Evolutionary conservation across 2,797 vertebrate species (phyloP).

Genomic region (Centroberyx gerrardi): DNA sequence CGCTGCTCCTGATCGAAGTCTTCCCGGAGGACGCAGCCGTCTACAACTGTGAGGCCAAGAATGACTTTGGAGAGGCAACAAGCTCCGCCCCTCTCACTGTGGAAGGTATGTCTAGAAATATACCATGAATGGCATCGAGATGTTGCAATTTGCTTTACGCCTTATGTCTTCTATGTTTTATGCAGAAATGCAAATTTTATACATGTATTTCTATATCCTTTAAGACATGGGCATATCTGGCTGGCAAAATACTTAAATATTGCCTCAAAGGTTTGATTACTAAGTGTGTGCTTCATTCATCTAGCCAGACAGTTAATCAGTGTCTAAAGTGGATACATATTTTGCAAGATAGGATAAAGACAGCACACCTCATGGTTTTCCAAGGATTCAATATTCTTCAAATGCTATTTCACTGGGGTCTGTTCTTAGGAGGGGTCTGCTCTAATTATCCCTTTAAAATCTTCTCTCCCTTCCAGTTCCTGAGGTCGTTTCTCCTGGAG

Average conservation of each 20-base stretch:
- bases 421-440: neutral
- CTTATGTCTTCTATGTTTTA: too few species aligned
- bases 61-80: constrained; percentile 91
- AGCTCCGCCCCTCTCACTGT: constrained; percentile 93
- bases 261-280: neutral
- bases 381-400: neutral
- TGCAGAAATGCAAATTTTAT: too few species aligned
- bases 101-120: constrained; percentile 86
- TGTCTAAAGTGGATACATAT: too few species aligned
- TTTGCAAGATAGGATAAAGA: too few species aligned
- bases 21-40: constrained; percentile 96
- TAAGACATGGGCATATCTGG: too few species aligned
- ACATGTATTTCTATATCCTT: too few species aligned
- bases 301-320: neutral
- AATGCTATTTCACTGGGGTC: neutral
- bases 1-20: constrained; percentile 94
- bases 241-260: too few species aligned
- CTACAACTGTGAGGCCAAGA: constrained; percentile 96
- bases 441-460: too few species aligned
- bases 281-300: neutral
- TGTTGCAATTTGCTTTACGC: too few species aligned
- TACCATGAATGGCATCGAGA: too few species aligned
- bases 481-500: constrained; percentile 90
- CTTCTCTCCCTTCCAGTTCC: constrained; percentile 84
- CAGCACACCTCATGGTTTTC: too few species aligned